These are phyloP conservation scores for Cremastobaeus sp. DNA, from an alignment of 2,888 invertebrate species.

Conservation along the genomic window DNA sequence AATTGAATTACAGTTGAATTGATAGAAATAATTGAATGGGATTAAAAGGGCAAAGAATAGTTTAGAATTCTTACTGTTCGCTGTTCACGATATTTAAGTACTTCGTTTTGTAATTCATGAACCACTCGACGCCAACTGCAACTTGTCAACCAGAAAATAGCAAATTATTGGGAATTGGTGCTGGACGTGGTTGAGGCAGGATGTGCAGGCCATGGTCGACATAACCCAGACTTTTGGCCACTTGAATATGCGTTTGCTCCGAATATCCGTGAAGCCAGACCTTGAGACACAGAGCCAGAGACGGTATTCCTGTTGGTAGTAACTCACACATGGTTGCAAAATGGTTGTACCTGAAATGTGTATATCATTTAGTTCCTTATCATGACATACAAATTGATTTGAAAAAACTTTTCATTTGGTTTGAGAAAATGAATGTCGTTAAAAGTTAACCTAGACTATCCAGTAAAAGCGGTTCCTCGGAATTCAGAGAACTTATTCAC, in stretches of 20 bases:
- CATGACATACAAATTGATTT: too few relatives aligned
- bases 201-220: slow-evolving; percentile 76
- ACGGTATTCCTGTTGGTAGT: slow-evolving; percentile 83
- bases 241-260: slow-evolving; percentile 77
- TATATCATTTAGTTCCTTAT: too few relatives aligned
- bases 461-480: slow-evolving; percentile 84
- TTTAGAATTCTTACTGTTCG: slow-evolving; percentile 78
- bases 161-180: slow-evolving; percentile 77
- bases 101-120: slow-evolving; percentile 79
- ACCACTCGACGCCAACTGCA: slow-evolving; percentile 79
- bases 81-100: slow-evolving; percentile 79
- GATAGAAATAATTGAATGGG: too few relatives aligned
- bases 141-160: slow-evolving; percentile 79
- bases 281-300: slow-evolving; percentile 82
- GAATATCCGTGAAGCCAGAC: slow-evolving; percentile 80
- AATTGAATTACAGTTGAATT: slow-evolving; percentile 3
- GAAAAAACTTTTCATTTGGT: neutral
- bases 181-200: slow-evolving; percentile 76
- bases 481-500: slow-evolving; percentile 80
- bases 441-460: slow-evolving; percentile 87
- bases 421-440: too few relatives aligned
- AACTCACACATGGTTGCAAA: slow-evolving; percentile 86
- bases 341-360: slow-evolving; percentile 84
- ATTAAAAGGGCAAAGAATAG: too few relatives aligned
- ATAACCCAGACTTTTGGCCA: slow-evolving; percentile 78